Percentiles rank a stretch among this genome's conserved stretches.
These are phyloP conservation scores for Oscheius myriophilus DNA, from an alignment of 2,888 invertebrate genomes.

Conservation along the genomic window DNA sequence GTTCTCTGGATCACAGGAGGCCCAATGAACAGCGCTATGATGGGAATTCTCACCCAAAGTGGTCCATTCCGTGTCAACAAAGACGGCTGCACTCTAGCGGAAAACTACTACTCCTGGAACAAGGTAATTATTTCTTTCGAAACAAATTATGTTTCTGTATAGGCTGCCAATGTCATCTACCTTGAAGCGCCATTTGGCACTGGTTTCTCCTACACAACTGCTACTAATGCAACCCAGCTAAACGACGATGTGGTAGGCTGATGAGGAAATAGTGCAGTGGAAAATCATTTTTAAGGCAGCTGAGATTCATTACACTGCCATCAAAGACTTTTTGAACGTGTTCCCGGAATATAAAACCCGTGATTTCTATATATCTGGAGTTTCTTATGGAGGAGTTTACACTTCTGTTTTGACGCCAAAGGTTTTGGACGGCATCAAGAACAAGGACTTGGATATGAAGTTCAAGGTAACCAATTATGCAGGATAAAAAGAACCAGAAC, in stretches of 20 bases:
- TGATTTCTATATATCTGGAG: conserved; percentile 71
- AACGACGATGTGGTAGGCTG: conserved; percentile 47
- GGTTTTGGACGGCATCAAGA: conserved; percentile 40
- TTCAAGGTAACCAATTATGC: conserved; percentile 37
- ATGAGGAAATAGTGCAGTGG: neutral
- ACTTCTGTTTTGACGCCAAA: conserved; percentile 69
- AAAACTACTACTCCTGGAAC: conserved; percentile 70
- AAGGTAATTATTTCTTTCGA: conserved; percentile 49
- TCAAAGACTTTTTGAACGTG: conserved; percentile 72
- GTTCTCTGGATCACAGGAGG: conserved; percentile 66
- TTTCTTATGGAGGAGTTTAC: conserved; percentile 71
- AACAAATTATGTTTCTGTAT: neutral
- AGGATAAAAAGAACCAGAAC: conserved; percentile 24
- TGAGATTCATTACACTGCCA: conserved; percentile 71
- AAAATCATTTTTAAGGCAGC: conserved; percentile 70
- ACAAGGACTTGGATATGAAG: conserved; percentile 37
- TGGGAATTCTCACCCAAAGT: conserved; percentile 72
- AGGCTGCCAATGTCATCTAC: conserved; percentile 74
- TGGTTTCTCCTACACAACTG: conserved; percentile 73
- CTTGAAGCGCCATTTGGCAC: conserved; percentile 75
- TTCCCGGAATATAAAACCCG: conserved; percentile 72
- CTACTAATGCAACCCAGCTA: conserved; percentile 55
- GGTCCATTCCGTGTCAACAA: conserved; percentile 71
- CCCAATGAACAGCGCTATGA: conserved; percentile 53
- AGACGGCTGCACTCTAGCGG: conserved; percentile 62